Evolutionary conservation across 2,113 vertebrate species (phyloP).

Genomic region (Amphiprion percula): DNA sequence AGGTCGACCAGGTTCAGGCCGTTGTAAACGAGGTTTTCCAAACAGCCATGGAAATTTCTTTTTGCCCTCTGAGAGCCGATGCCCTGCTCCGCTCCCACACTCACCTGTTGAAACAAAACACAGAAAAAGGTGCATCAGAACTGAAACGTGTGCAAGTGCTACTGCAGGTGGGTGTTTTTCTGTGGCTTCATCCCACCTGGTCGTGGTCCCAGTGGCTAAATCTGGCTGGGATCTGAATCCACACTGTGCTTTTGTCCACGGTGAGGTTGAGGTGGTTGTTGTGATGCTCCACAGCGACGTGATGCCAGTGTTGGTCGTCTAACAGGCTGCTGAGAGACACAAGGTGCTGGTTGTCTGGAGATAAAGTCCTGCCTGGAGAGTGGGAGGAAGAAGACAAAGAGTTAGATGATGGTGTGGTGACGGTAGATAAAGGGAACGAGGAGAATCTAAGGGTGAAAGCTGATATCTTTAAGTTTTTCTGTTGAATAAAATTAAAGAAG

Average conservation of each 20-base stretch:
- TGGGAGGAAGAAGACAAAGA: neutral
- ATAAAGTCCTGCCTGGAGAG: conserved; percentile 80
- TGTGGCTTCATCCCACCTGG: conserved; percentile 82
- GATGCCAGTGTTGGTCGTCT: conserved; percentile 96
- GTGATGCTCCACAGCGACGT: conserved; percentile 86
- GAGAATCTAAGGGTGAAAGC: too few species aligned
- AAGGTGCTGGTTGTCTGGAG: conserved; percentile 73
- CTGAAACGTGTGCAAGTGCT: neutral
- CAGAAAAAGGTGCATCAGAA: neutral
- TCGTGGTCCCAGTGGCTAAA: conserved; percentile 88
- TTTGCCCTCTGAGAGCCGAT: conserved; percentile 82
- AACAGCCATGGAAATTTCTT: conserved; percentile 91
- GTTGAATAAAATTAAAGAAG: too few species aligned
- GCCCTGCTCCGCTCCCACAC: conserved; percentile 89
- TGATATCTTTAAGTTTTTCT: too few species aligned
- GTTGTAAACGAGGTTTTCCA: conserved; percentile 94
- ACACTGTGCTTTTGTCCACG: conserved; percentile 89
- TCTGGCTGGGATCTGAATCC: conserved; percentile 85
- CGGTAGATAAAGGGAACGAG: neutral
- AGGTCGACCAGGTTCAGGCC: conserved; percentile 89
- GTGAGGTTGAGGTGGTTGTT: conserved; percentile 91
- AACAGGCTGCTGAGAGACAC: conserved; percentile 91
- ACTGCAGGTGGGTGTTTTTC: neutral
- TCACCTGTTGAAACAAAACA: conserved; percentile 85
- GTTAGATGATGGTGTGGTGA: neutral